Percentiles rank a stretch among this genome's conserved stretches.
Evolutionary conservation across 2,888 invertebrate genomes (phyloP).

Genomic region (Crioceris asparagi): DNA sequence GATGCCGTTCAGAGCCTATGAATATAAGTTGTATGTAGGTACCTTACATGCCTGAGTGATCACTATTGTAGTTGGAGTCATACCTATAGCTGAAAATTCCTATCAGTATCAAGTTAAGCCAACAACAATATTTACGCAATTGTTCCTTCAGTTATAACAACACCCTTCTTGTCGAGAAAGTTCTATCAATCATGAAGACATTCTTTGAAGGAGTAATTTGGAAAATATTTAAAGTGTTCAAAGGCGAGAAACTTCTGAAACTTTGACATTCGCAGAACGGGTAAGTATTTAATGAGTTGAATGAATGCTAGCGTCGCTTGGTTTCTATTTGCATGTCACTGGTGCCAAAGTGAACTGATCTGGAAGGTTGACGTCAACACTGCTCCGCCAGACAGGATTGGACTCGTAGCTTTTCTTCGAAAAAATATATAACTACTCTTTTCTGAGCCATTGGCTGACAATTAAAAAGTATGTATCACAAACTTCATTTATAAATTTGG

Average conservation of each 20-base stretch:
- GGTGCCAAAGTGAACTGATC: slow-evolving; percentile 31
- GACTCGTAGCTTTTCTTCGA: background rate
- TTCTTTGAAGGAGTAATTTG: slow-evolving; percentile 21
- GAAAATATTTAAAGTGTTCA: slow-evolving; percentile 24
- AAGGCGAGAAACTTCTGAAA: slow-evolving; percentile 21
- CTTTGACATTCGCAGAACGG: slow-evolving; percentile 27
- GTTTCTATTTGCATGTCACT: slow-evolving; percentile 35
- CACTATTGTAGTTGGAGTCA: too few relatives aligned
- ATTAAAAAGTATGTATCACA: too few relatives aligned
- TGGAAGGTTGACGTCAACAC: too few relatives aligned
- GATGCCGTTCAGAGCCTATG: too few relatives aligned
- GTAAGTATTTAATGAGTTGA: slow-evolving; percentile 31
- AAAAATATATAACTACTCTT: background rate
- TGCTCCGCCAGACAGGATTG: background rate
- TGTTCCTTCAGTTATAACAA: too few relatives aligned
- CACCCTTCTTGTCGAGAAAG: slow-evolving; percentile 18
- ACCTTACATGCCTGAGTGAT: too few relatives aligned
- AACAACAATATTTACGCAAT: too few relatives aligned
- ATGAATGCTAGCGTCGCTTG: slow-evolving; percentile 24
- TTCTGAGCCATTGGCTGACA: too few relatives aligned
- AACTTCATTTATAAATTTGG: too few relatives aligned
- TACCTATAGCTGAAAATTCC: too few relatives aligned
- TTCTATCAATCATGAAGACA: slow-evolving; percentile 21
- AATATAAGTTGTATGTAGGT: too few relatives aligned
- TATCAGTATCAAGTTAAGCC: too few relatives aligned